A percentile compares a stretch with the other conserved stretches of the same genome.
phyloP scores from a whole-genome alignment of 2,888 invertebrate species.

The Pachliopta kotzebuea region DNA sequence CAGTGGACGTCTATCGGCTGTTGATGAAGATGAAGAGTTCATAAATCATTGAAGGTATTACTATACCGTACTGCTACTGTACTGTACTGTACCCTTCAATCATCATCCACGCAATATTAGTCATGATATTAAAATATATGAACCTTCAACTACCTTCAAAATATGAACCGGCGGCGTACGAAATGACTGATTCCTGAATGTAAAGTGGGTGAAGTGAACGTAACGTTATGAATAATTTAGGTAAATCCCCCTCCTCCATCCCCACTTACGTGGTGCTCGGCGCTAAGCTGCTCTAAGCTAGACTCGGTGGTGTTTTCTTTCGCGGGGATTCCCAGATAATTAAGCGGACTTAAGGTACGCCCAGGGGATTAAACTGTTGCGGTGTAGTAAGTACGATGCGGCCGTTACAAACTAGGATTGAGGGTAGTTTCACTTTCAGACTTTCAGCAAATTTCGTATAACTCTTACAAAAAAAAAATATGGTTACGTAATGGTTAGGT shows the following conservation, averaged over 20 bases:
- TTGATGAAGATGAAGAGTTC: no score
- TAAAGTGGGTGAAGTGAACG: slow-evolving; percentile 35
- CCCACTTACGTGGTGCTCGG: slow-evolving; percentile 43
- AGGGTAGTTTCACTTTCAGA: not conserved
- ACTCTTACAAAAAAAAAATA: not conserved
- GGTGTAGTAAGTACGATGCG: slow-evolving; percentile 35
- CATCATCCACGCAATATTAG: not conserved
- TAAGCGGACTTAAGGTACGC: slow-evolving; percentile 62
- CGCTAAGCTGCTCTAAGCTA: slow-evolving; percentile 33
- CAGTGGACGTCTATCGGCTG: no score
- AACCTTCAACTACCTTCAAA: not conserved
- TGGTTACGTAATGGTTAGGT: not conserved
- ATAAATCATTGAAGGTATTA: no score
- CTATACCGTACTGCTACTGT: no score
- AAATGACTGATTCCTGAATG: slow-evolving; percentile 14
- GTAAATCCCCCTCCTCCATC: slow-evolving; percentile 45
- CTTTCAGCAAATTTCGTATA: no score
- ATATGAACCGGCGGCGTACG: slow-evolving; percentile 3
- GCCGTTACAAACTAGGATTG: slow-evolving; percentile 1
- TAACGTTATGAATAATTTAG: slow-evolving; percentile 56
- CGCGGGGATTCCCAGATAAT: slow-evolving; percentile 52
- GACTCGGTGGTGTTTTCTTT: slow-evolving; percentile 56
- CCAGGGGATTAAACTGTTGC: slow-evolving; percentile 48
- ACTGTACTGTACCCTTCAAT: no score
- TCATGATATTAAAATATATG: not conserved